Percentiles rank a stretch among this genome's conserved stretches.
Evolutionary conservation across 1,140 invertebrate genomes (phyloP).

Genomic region (Lasioglossum albipes): DNA sequence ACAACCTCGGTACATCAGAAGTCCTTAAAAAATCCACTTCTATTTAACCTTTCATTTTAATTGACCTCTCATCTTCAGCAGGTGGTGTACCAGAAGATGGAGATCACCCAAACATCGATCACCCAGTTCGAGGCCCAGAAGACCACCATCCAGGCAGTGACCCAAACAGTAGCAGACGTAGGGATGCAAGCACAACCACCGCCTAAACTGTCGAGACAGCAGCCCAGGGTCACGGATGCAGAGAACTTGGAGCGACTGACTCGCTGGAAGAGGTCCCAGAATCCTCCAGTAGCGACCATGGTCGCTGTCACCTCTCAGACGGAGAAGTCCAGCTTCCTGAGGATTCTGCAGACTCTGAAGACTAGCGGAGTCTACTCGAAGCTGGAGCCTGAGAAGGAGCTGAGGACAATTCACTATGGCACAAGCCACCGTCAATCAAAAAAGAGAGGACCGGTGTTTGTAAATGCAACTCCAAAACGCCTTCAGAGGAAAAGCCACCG

Average conservation of each 20-base stretch:
- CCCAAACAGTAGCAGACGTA: constrained; percentile 6
- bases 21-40: no score
- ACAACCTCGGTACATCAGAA: no score
- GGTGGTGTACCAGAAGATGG: not conserved
- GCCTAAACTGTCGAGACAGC: constrained; percentile 3
- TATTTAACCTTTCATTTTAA: no score
- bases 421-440: no score
- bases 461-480: no score
- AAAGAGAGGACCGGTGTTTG: no score
- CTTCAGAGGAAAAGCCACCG: no score
- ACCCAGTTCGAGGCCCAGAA: constrained; percentile 8
- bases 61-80: not conserved
- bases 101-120: constrained; percentile 26
- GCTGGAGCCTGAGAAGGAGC: constrained; percentile 24
- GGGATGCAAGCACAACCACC: not conserved
- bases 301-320: constrained; percentile 4
- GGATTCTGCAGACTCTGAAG: not conserved
- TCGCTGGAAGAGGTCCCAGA: constrained; percentile 1
- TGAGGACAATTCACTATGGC: constrained; percentile 42
- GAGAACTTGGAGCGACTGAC: constrained; percentile 17
- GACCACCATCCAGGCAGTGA: constrained; percentile 9
- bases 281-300: constrained; percentile 10
- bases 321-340: constrained; percentile 16
- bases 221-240: constrained; percentile 9
- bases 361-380: not conserved